Evolutionary conservation across 2,113 vertebrate genomes (phyloP).

Genomic region (Ammodytes dubius): DNA sequence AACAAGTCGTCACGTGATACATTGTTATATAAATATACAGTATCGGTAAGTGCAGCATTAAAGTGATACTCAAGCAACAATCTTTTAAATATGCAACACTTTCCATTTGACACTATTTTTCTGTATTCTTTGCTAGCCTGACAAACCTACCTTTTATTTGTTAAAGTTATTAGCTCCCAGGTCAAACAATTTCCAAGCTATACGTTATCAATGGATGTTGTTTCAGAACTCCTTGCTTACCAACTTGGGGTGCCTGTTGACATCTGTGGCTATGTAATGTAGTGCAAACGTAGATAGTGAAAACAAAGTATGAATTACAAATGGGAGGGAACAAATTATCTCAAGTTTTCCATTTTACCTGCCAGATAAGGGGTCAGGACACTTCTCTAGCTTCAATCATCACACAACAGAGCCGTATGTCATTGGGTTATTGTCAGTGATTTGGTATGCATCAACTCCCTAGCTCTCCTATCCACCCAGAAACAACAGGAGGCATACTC

Average conservation of each 20-base stretch:
- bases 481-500: neutral
- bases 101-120: no score
- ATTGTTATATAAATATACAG: neutral
- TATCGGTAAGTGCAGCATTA: neutral
- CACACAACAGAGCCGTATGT: neutral
- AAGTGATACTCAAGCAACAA: neutral
- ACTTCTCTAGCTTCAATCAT: neutral
- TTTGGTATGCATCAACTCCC: neutral
- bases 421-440: neutral
- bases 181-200: neutral
- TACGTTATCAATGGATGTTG: no score
- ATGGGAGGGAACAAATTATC: neutral
- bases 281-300: neutral
- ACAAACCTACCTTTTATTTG: no score
- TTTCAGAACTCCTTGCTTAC: neutral
- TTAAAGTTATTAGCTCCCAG: no score
- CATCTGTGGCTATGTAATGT: neutral
- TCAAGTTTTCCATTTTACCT: neutral
- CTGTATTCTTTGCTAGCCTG: no score
- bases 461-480: neutral
- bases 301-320: neutral
- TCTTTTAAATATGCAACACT: no score
- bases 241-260: neutral
- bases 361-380: conserved; percentile 22
- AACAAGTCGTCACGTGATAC: neutral